phyloP scores from a whole-genome alignment of 2,888 invertebrate genomes.

The Dusona sp. region DNA sequence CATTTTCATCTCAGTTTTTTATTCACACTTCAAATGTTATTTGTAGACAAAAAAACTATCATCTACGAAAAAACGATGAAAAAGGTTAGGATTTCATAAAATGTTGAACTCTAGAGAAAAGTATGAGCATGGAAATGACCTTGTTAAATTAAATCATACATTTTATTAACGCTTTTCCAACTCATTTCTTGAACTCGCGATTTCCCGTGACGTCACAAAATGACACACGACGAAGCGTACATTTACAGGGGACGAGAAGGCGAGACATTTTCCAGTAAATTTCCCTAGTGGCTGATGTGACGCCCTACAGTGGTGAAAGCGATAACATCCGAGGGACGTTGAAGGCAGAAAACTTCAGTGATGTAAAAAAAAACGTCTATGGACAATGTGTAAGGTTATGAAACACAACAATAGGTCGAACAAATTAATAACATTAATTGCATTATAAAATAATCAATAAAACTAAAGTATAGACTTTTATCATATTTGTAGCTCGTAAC shows the following conservation, averaged over 20 bases:
- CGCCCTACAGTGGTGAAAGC: slow-evolving; percentile 13
- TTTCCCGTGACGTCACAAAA: not conserved
- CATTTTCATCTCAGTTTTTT: too few species aligned
- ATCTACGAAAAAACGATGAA: not conserved
- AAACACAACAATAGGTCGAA: not conserved
- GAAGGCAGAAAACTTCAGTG: not conserved
- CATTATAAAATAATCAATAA: not conserved
- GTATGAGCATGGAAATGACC: not conserved
- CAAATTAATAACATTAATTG: not conserved
- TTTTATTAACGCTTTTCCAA: not conserved
- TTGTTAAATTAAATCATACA: not conserved
- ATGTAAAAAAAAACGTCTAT: not conserved
- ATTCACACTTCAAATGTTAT: too few species aligned
- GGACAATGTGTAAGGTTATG: not conserved
- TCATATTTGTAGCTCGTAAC: not conserved
- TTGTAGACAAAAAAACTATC: not conserved
- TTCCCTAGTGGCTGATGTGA: slow-evolving; percentile 30
- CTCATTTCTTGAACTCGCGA: not conserved
- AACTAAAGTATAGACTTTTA: not conserved
- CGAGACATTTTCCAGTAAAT: slow-evolving; percentile 29
- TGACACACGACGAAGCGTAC: not conserved
- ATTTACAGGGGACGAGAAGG: not conserved
- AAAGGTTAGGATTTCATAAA: not conserved
- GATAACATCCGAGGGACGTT: not conserved
- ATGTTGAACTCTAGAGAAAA: not conserved